Base-by-base conservation (phyloP, 2,888 invertebrate genomes). In the Saturnia japonica region DNA sequence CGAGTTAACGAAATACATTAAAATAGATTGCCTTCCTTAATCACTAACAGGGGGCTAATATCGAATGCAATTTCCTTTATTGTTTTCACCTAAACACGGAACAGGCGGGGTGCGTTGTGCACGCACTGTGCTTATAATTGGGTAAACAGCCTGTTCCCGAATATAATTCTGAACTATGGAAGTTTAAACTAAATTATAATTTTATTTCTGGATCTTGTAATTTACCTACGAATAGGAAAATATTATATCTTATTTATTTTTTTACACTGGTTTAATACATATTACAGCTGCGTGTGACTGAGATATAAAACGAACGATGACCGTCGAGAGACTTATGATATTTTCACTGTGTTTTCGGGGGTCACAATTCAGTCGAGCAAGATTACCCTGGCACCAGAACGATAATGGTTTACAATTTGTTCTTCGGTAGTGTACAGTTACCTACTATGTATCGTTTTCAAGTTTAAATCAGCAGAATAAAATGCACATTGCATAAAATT, bases 21-120 rank as follows among this genome's bases (percentile, higher is more conserved):
- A 84, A 87, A 84, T 87, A 84, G 80, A 86, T 86, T 84, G 84
- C 78, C 66, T 79, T 77, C 77, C 80, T n/a, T 85, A 84, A 86
- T 85, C 80, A 82, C 74, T 74, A 77, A 77, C 70, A 71, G 79
- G 80, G 82, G 82, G 78, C 77, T 79, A 77, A 80, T 81, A 84
- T 79, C 77, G 78, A 79, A 84, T 83, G 84, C 83, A 85, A 87
- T 87, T 87, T 86, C 81, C 85, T 83, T 83, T 86, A 85, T 84
- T 85, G 82, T 83, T 82, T 77, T 80, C 78, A 81, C 81, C 77
- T 79, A 81, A 80, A 78, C 78, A 82, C 80, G 81, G 73, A 74
- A 76, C 79, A 75, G 84, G 84, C 82, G 82, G 84, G 84, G 82
- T 78, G 75, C 72, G 42, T 68, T 70, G 34, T 34, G 72, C 81